phyloP scores from a whole-genome alignment of 92 coral and sea anemone species.

The Metridium senile region DNA sequence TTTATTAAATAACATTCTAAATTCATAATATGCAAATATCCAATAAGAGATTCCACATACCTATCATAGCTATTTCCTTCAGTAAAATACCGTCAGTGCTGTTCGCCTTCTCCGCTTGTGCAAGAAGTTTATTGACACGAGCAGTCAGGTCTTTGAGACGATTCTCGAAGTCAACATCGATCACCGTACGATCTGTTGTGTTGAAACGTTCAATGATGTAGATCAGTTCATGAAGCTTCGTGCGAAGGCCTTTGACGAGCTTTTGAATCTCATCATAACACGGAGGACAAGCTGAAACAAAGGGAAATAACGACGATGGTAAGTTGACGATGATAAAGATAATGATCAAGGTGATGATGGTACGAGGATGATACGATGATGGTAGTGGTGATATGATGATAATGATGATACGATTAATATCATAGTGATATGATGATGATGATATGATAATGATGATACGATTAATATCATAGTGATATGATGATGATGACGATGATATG shows the following conservation, averaged over 20 bases:
- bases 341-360: too few relatives aligned
- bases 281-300: slow-evolving; percentile 83
- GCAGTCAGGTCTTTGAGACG: slow-evolving; percentile 62
- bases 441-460: too few relatives aligned
- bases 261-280: slow-evolving; percentile 85
- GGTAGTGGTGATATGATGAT: too few relatives aligned
- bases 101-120: slow-evolving; percentile 77
- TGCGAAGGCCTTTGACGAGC: slow-evolving; percentile 66
- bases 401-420: too few relatives aligned
- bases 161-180: slow-evolving; percentile 72
- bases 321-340: too few relatives aligned
- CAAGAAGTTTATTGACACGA: slow-evolving; percentile 61
- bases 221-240: slow-evolving; percentile 65
- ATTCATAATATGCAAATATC: too few relatives aligned
- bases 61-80: slow-evolving; percentile 11
- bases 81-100: slow-evolving; percentile 73
- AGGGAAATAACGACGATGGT: neutral
- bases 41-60: neutral
- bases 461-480: too few relatives aligned
- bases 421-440: too few relatives aligned
- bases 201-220: slow-evolving; percentile 62
- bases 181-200: slow-evolving; percentile 39
- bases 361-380: too few relatives aligned
- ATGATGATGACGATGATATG: too few relatives aligned
- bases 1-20: too few relatives aligned